Conservation (phyloP, 2,113 vertebrate genomes). For the Prinia subflava region DNA sequence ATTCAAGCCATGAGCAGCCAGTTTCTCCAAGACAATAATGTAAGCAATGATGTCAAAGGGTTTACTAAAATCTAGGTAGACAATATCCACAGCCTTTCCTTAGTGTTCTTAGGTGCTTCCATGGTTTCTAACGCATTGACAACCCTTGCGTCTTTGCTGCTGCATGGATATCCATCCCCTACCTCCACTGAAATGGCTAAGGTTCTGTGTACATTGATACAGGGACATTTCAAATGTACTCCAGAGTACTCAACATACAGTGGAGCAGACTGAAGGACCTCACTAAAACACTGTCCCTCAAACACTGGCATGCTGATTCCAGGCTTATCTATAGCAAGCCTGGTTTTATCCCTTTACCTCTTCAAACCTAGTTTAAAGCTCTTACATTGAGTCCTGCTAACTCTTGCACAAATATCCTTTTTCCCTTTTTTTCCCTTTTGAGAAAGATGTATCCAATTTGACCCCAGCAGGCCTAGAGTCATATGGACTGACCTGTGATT, state of each 20-base stretch:
- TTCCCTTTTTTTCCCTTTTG: not conserved
- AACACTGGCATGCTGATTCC: not conserved
- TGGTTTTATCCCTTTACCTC: not conserved
- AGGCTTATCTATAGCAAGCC: not conserved
- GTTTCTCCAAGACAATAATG: not conserved
- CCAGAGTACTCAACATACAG: not conserved
- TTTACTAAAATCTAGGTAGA: not conserved
- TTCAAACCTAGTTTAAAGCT: not conserved
- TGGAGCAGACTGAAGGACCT: not conserved
- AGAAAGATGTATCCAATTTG: not conserved
- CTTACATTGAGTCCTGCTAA: not conserved
- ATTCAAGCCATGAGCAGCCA: not conserved
- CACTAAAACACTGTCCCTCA: not conserved
- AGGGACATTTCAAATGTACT: not conserved
- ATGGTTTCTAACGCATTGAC: not conserved
- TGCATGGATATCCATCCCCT: not conserved
- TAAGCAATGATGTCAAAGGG: not conserved
- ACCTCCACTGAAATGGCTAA: not conserved
- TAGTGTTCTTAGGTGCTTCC: not conserved
- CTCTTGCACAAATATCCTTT: not conserved
- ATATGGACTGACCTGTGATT: not conserved
- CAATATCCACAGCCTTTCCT: not conserved
- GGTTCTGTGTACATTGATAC: not conserved
- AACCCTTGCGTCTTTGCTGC: not conserved
- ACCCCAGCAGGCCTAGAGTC: not conserved